A percentile compares a stretch with the other conserved stretches of the same genome.
Evolutionary conservation across 2,113 vertebrate genomes (phyloP).

Genomic region (Chiloscyllium plagiosum): DNA sequence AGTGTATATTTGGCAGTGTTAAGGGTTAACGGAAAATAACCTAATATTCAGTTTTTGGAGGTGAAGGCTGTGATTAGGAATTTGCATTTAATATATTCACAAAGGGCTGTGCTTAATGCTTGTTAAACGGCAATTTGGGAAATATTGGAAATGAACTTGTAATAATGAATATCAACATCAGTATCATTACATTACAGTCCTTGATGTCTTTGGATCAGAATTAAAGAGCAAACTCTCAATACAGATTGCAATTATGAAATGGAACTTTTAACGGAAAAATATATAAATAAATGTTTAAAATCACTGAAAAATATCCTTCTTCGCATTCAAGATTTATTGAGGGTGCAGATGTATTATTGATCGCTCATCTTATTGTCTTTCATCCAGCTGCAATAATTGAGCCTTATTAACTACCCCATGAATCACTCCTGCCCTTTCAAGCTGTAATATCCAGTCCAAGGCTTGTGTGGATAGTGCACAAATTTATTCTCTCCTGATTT

Average conservation of each 20-base stretch:
- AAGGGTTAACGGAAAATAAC: conserved; percentile 39
- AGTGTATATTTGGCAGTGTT: conserved; percentile 38
- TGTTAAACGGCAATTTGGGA: conserved; percentile 48
- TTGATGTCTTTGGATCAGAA: conserved; percentile 39
- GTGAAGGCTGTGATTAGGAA: conserved; percentile 42
- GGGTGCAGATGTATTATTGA: background rate
- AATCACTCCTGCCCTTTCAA: background rate
- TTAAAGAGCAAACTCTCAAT: conserved; percentile 63
- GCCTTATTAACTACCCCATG: background rate
- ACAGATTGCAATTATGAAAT: conserved; percentile 51
- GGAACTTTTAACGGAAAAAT: conserved; percentile 60
- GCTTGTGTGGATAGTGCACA: background rate
- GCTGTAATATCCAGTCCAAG: background rate
- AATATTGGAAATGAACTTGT: background rate
- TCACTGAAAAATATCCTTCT: conserved; percentile 45
- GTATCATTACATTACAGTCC: conserved; percentile 4
- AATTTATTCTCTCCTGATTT: background rate
- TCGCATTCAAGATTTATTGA: background rate
- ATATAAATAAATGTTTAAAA: conserved; percentile 68
- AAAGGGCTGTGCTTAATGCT: conserved; percentile 51
- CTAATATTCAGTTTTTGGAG: conserved; percentile 38
- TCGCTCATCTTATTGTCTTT: background rate
- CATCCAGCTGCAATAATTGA: background rate
- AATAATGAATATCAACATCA: conserved; percentile 40
- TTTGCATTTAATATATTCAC: conserved; percentile 47